These are phyloP conservation scores for Cuniculus paca DNA, from an alignment of 2,797 vertebrate species.

Conservation along the genomic window DNA sequence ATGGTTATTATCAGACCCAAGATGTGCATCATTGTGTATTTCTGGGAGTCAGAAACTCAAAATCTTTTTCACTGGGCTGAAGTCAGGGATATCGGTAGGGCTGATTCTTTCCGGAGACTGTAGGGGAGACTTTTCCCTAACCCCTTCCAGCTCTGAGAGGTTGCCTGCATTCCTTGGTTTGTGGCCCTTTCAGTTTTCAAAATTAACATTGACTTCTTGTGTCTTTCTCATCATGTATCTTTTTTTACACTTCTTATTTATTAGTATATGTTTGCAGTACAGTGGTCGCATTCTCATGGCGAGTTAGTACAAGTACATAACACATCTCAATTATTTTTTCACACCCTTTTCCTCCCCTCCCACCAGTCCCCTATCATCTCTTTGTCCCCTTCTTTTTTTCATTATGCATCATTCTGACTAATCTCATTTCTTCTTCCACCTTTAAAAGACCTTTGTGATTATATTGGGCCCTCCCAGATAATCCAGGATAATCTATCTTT, in stretches of 20 bases:
- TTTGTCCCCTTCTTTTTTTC: neutral
- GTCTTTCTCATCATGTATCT: neutral
- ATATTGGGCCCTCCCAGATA: neutral
- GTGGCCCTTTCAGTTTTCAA: neutral
- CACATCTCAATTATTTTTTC: neutral
- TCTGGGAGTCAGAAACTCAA: neutral
- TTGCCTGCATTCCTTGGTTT: neutral
- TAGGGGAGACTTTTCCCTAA: neutral
- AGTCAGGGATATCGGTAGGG: neutral
- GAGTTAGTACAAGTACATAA: neutral
- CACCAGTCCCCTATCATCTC: neutral
- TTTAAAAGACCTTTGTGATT: neutral
- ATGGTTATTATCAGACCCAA: neutral
- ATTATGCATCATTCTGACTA: neutral
- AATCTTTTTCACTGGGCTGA: neutral
- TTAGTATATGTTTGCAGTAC: neutral
- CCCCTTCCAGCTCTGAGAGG: neutral
- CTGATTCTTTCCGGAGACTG: neutral
- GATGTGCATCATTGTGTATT: neutral
- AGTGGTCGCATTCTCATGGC: neutral
- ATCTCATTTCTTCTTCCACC: neutral
- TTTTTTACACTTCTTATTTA: neutral
- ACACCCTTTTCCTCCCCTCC: neutral
- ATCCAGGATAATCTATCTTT: neutral
- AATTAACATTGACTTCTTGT: neutral